Evolutionary conservation across 1,140 invertebrate species (phyloP).

Genomic region (Eubasilissa regina): DNA sequence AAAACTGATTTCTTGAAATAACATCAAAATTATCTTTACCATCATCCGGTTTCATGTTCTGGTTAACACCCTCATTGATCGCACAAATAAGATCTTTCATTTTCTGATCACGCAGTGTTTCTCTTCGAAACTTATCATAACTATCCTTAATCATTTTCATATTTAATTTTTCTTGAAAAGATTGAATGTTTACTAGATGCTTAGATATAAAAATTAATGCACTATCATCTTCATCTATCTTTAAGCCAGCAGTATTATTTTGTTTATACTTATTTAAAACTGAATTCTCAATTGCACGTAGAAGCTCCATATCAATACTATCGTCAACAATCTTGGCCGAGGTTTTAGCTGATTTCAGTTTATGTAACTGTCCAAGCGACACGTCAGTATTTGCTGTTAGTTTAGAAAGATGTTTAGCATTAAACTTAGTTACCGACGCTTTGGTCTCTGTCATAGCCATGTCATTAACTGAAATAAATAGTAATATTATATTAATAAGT

Average conservation of each 20-base stretch:
- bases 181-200: conserved; percentile 64
- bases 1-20: neutral
- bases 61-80: conserved; percentile 69
- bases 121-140: conserved; percentile 70
- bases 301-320: conserved; percentile 66
- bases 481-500: conserved; percentile 3
- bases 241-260: conserved; percentile 58
- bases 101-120: conserved; percentile 69
- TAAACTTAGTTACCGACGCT: conserved; percentile 77
- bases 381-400: conserved; percentile 73
- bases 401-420: conserved; percentile 76
- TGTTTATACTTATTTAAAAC: conserved; percentile 65
- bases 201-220: conserved; percentile 68
- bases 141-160: conserved; percentile 69
- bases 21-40: neutral
- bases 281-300: conserved; percentile 67
- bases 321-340: conserved; percentile 63
- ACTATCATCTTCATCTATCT: conserved; percentile 68
- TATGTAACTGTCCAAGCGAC: conserved; percentile 74
- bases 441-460: conserved; percentile 75
- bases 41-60: conserved; percentile 50
- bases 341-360: conserved; percentile 69
- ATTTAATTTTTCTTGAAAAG: conserved; percentile 42
- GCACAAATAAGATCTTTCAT: conserved; percentile 69
- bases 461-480: conserved; percentile 74